Evolutionary conservation across 2,113 vertebrate genomes (phyloP), one percentile per base, ranked within the genome.

Genomic region (Lasiurus borealis): DNA sequence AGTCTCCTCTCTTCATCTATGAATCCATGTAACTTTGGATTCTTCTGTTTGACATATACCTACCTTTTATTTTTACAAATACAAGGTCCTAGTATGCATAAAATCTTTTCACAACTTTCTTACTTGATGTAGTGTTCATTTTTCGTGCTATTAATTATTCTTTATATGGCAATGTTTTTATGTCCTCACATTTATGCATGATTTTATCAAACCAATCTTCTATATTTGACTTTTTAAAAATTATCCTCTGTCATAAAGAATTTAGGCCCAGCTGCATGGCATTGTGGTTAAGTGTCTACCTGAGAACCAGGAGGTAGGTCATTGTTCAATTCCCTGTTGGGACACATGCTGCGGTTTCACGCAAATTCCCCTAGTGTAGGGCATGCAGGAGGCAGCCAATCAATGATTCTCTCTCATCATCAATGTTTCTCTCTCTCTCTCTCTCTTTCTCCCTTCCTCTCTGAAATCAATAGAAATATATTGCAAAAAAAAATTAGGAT

Each of bases 161-260:
- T 84, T 85, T 82, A 72, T 94, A 40, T 40, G 13, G 10, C 12
- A 36, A 34, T 77, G 91, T 54, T 88, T 90, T 72, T 27, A 88
- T 15, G 62, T 54, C 14, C 54, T 85, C 57, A 23, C 90, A 40
- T 69, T 92, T 96, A 92, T 88, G 34, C 14, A 57, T 31, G 0
- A 92, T 80, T 93, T 95, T 91, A 57, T n/a, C 62, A 76, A 95
- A 78, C 12, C 48, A 54, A 21, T 54, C 69, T 77, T 78, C 9
- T 18, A 44, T 80, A 59, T 85, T 81, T 77, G 52, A 83, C n/a
- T 69, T 54, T 85, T 93, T 95, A 82, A 44, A 11, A 66, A 40
- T 48, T 92, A 15, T 89, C 29, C 48, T 71, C 4, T 86, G 50
- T 81, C 46, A 52, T 23, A 89, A 95, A 54, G 9, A 76, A 73